phyloP scores from a whole-genome alignment of 2,888 invertebrate species.

The Oasisia sp. region DNA sequence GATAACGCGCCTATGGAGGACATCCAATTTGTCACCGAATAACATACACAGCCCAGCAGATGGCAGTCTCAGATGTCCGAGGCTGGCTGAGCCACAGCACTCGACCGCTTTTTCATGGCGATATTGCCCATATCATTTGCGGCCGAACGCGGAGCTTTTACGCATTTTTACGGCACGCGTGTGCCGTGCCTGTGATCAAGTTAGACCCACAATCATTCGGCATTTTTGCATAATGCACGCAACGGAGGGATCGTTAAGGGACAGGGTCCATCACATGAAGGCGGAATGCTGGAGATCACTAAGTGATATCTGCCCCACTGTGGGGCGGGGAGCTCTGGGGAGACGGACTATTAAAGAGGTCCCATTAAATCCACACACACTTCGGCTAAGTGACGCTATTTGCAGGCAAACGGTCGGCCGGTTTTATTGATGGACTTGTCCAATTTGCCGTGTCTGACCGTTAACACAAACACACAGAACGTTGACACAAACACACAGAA shows the following conservation, averaged over 20 bases:
- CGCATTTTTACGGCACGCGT: background rate
- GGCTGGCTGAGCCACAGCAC: background rate
- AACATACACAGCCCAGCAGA: background rate
- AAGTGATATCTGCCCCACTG: slow-evolving; percentile 5
- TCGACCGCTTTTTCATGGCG: background rate
- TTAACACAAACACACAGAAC: background rate
- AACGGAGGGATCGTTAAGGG: background rate
- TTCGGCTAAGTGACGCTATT: background rate
- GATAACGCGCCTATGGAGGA: background rate
- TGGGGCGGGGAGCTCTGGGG: background rate
- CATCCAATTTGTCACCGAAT: background rate
- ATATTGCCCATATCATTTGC: slow-evolving; percentile 6
- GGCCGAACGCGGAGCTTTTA: background rate
- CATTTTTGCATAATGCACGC: slow-evolving; percentile 5
- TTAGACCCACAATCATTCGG: background rate
- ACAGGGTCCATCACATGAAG: background rate
- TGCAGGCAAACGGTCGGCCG: background rate
- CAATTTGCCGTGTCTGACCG: background rate
- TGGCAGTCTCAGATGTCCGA: background rate
- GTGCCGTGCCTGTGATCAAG: background rate
- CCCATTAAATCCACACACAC: background rate
- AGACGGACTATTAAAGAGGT: background rate
- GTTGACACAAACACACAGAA: too few relatives aligned
- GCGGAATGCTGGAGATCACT: background rate
- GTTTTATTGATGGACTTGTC: background rate